Conservation (phyloP, 2,888 invertebrate species). For the Acanthacorydalis orientalis region DNA sequence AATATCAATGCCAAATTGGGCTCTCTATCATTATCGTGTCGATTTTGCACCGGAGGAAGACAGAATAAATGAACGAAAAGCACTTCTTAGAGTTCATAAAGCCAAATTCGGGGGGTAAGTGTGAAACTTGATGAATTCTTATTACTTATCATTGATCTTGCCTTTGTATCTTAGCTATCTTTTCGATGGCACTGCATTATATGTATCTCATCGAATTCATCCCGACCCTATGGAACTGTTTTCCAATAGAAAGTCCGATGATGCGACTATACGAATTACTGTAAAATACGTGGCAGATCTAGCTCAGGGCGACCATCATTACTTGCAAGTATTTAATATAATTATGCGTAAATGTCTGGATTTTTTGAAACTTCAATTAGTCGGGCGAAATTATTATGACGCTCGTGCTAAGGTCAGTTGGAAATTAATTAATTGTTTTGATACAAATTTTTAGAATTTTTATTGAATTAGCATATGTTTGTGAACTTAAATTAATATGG, state of each 20-base stretch:
- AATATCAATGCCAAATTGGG: constrained; percentile 48
- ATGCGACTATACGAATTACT: constrained; percentile 20
- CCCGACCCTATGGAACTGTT: too few relatives aligned
- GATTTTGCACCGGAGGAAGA: constrained; percentile 30
- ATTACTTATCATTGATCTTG: too few relatives aligned
- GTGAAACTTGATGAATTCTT: too few relatives aligned
- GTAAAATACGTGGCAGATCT: constrained; percentile 44
- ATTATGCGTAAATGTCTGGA: constrained; percentile 52
- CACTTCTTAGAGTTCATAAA: too few relatives aligned
- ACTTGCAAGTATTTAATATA: constrained; percentile 62
- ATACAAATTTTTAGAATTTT: neutral
- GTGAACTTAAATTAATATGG: neutral
- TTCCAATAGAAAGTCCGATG: too few relatives aligned
- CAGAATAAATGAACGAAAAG: constrained; percentile 7
- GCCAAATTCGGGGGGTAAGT: too few relatives aligned
- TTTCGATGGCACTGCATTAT: too few relatives aligned
- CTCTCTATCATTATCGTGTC: constrained; percentile 57
- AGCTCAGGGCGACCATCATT: constrained; percentile 44
- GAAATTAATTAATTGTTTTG: too few relatives aligned
- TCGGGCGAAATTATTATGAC: constrained; percentile 61
- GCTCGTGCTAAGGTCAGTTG: constrained; percentile 39
- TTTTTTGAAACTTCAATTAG: constrained; percentile 43
- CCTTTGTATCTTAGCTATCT: too few relatives aligned
- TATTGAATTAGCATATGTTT: neutral
- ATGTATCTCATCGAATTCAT: constrained; percentile 12